These are phyloP conservation scores for Ardeotis arabs DNA, from an alignment of 2,113 vertebrate species.

Conservation along the genomic window DNA sequence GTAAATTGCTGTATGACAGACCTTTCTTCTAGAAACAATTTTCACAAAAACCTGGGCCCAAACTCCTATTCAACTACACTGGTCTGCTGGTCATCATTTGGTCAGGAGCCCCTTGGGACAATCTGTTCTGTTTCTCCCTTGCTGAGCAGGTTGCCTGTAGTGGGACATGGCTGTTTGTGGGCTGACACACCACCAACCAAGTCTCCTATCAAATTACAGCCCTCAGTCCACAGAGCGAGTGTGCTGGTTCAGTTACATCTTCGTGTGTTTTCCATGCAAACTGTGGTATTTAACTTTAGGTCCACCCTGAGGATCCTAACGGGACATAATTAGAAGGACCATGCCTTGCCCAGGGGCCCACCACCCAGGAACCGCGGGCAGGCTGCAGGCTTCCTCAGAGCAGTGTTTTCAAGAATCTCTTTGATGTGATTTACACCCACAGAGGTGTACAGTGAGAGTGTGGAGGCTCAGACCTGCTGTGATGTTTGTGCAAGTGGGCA, in stretches of 20 bases:
- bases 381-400: neutral
- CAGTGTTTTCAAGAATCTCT: constrained; percentile 10
- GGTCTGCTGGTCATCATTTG: neutral
- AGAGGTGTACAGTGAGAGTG: neutral
- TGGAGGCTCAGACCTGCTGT: neutral
- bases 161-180: neutral
- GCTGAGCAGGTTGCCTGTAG: neutral
- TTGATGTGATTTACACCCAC: constrained; percentile 26
- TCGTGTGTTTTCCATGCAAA: neutral
- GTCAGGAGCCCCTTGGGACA: neutral
- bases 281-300: neutral
- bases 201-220: neutral
- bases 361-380: neutral
- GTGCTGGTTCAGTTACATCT: neutral
- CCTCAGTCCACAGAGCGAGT: neutral
- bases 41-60: neutral
- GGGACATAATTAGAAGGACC: neutral
- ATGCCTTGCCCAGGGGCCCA: neutral
- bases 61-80: neutral
- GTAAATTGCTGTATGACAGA: neutral
- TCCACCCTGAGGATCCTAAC: neutral
- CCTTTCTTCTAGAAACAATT: neutral
- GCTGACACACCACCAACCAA: fast-evolving
- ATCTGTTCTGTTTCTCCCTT: neutral
- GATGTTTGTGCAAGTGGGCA: constrained; percentile 16